These are phyloP conservation scores for Noctuana brunneofusca DNA, from an alignment of 2,888 invertebrate genomes.

Conservation along the genomic window DNA sequence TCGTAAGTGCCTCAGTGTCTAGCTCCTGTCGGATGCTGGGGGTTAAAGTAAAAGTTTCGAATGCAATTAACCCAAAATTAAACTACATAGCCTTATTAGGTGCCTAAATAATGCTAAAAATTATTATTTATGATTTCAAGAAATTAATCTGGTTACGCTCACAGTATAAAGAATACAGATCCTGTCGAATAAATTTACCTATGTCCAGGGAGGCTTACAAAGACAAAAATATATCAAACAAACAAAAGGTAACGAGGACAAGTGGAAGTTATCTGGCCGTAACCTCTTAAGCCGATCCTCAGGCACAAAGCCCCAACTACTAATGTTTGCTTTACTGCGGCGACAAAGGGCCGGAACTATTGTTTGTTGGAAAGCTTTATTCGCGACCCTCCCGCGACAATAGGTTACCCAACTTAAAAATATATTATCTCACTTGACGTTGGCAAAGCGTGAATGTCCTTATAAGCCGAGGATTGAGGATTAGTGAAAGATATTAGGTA, in stretches of 20 bases:
- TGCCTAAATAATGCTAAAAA: neutral
- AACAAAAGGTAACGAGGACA: slow-evolving; percentile 73
- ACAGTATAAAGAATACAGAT: slow-evolving; percentile 8
- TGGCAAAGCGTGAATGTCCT: slow-evolving; percentile 50
- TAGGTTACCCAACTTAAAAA: slow-evolving; percentile 83
- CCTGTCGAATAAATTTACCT: slow-evolving; percentile 40
- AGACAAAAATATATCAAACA: slow-evolving; percentile 65
- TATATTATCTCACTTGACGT: slow-evolving; percentile 71
- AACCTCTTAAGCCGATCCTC: slow-evolving; percentile 63
- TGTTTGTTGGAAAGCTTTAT: slow-evolving; percentile 83
- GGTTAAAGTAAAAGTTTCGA: slow-evolving; percentile 3
- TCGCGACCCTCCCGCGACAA: slow-evolving; percentile 79
- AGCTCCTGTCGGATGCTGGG: neutral
- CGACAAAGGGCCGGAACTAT: slow-evolving; percentile 83
- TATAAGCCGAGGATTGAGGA: slow-evolving; percentile 21
- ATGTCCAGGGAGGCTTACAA: slow-evolving; percentile 45
- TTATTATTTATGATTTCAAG: neutral
- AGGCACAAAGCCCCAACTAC: slow-evolving; percentile 73
- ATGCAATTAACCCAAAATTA: neutral
- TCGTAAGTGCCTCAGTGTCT: slow-evolving; percentile 33
- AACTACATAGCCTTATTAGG: no score
- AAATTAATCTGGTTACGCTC: neutral
- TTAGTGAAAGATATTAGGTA: neutral
- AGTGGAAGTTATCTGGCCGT: slow-evolving; percentile 71
- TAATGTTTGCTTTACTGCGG: slow-evolving; percentile 80